Conservation (phyloP, 2,888 invertebrate genomes). For the Nomada fabriciana region DNA sequence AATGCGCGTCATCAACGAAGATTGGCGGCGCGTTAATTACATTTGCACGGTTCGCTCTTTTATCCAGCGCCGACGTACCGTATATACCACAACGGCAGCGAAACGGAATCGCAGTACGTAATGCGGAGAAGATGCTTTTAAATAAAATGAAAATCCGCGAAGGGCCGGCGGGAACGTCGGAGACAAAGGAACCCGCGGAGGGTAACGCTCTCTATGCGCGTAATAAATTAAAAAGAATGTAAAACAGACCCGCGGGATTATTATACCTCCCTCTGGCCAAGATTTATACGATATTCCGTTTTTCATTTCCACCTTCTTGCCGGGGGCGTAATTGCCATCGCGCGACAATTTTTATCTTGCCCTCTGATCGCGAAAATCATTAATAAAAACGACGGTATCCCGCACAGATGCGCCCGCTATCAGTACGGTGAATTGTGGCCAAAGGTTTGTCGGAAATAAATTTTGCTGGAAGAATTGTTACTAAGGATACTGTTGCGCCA, state of each 20-base stretch:
- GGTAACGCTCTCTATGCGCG: slow-evolving; percentile 33
- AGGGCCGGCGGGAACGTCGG: neutral
- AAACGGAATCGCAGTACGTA: slow-evolving; percentile 12
- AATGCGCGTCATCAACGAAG: slow-evolving; percentile 7
- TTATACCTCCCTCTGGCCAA: slow-evolving; percentile 42
- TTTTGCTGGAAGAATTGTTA: too few species aligned
- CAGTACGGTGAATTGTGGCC: slow-evolving; percentile 1
- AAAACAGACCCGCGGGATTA: slow-evolving; percentile 52
- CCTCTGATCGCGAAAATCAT: slow-evolving; percentile 36
- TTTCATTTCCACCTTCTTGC: slow-evolving; percentile 48
- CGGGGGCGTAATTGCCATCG: slow-evolving; percentile 38
- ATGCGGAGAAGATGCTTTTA: slow-evolving; percentile 40
- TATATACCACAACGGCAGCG: neutral
- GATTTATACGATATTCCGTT: slow-evolving; percentile 56
- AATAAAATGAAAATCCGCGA: slow-evolving; percentile 33
- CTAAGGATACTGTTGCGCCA: too few species aligned
- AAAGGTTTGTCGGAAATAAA: neutral
- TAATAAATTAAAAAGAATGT: slow-evolving; percentile 61
- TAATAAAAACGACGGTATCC: slow-evolving; percentile 22
- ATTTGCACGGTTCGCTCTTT: neutral
- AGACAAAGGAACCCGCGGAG: slow-evolving; percentile 43
- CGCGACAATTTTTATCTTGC: slow-evolving; percentile 40
- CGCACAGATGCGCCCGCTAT: neutral
- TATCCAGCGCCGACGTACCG: neutral
- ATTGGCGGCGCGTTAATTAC: neutral